Evolutionary conservation across 2,113 vertebrate genomes (phyloP).

Genomic region (Herpetotheres cachinnans): DNA sequence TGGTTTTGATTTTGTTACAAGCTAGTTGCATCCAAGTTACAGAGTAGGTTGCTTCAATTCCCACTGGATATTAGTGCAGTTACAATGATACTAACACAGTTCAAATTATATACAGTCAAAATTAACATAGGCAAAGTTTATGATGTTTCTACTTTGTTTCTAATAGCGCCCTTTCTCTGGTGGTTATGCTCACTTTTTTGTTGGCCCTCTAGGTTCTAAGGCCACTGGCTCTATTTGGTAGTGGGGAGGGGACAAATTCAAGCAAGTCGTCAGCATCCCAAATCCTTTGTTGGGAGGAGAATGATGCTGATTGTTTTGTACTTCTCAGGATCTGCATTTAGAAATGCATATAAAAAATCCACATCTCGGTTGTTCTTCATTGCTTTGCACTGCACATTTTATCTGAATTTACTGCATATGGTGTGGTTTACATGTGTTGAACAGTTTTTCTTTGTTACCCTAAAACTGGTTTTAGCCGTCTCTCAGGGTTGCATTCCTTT

Average conservation of each 20-base stretch:
- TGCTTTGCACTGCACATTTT: background rate
- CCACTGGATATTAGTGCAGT: background rate
- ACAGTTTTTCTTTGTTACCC: background rate
- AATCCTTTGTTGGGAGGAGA: background rate
- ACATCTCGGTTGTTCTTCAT: background rate
- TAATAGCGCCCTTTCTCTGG: background rate
- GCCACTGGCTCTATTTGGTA: background rate
- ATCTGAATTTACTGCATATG: background rate
- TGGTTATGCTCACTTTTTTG: background rate
- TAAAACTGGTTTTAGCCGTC: background rate
- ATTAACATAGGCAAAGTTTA: background rate
- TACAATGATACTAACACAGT: background rate
- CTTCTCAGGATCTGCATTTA: background rate
- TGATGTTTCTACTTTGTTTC: background rate
- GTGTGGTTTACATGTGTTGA: background rate
- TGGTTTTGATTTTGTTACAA: background rate
- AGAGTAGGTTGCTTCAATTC: background rate
- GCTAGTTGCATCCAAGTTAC: background rate
- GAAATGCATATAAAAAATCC: background rate
- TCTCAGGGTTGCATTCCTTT: background rate
- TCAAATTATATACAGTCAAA: background rate
- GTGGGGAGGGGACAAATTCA: background rate
- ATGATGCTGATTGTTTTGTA: background rate
- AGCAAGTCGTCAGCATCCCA: background rate
- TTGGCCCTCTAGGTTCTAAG: background rate